Evolutionary conservation across 2,888 invertebrate species (phyloP), one percentile per base, ranked within the genome.

Genomic region (Lobophora halterata): DNA sequence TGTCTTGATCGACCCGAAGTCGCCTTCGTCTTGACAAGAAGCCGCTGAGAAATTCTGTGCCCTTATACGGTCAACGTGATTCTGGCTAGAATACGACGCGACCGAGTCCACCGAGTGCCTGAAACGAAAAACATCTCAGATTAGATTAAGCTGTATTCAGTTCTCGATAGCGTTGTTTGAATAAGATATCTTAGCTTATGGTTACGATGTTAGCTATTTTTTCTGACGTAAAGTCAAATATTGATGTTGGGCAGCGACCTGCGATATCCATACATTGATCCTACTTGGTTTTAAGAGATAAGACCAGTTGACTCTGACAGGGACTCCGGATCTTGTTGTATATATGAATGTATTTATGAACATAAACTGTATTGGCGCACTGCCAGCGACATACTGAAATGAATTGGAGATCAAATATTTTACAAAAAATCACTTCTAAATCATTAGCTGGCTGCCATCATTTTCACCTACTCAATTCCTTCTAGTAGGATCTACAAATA

Each of bases 71-170:
- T 88, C 88, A 72, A 88, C 88, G 88, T 88, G 88, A 83, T 87
- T 86, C 85, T 88, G 88, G 69, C 88, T 88, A 85, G 88, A 88
- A 83, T 87, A 86, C 85, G 88, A 88, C 82, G 88, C 85, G 81
- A 87, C 88, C 85, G 88, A 88, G 83, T 88, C 88, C 79, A 88
- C 88, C 74, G 88, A 88, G 80, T 88, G 88, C 68, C 88, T 88
- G 86, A 54, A 88, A 88, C 57, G 52, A 43, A 77, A 72, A 78
- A 79, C 58, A 70, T 47, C 46, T 44, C 36, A 71, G 78, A 79
- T 81, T 75, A 81, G 79, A 78, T 80, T 75, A 76, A 58, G 65
- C 60, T 72, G 58, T 58, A 61, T 52, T 58, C 54, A 45, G 39
- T 51, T 47, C 51, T 51, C 56, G 80, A 80, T 81, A 75, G 62